These are phyloP conservation scores for Papilio demoleus DNA, from an alignment of 2,888 invertebrate species.

Conservation along the genomic window DNA sequence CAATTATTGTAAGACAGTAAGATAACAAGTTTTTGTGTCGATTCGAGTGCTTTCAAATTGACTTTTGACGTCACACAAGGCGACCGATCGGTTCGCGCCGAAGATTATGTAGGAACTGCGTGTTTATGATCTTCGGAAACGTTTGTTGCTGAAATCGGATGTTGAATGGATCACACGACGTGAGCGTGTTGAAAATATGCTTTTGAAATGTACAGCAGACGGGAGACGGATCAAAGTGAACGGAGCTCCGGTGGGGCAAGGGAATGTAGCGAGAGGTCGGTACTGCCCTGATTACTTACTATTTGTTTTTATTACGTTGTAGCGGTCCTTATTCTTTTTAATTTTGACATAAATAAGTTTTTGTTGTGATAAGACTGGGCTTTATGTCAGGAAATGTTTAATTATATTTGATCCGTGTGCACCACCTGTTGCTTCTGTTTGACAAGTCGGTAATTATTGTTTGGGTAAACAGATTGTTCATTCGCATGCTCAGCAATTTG, in stretches of 20 bases:
- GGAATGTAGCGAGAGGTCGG: constrained; percentile 79
- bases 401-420: neutral
- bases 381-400: neutral
- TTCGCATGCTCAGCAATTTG: neutral
- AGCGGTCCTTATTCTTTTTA: constrained; percentile 13
- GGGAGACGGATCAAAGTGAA: constrained; percentile 80
- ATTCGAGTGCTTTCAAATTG: constrained; percentile 65
- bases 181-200: constrained; percentile 72
- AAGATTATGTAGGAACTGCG: constrained; percentile 55
- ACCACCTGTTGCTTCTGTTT: constrained; percentile 15
- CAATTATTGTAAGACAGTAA: constrained; percentile 51
- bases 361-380: neutral
- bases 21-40: constrained; percentile 63
- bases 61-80: constrained; percentile 76
- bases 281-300: constrained; percentile 37
- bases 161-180: constrained; percentile 65
- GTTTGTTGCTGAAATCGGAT: constrained; percentile 56
- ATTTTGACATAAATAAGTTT: neutral
- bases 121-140: constrained; percentile 62
- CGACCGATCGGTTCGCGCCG: constrained; percentile 71
- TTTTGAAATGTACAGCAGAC: constrained; percentile 80
- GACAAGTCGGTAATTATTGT: constrained; percentile 25
- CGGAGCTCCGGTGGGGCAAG: constrained; percentile 70
- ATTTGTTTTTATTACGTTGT: constrained; percentile 37
- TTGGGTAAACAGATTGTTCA: constrained; percentile 24